A percentile compares a stretch with the other conserved stretches of the same genome.
Evolutionary conservation across 2,113 vertebrate genomes (phyloP).

Genomic region (Pipa parva): DNA sequence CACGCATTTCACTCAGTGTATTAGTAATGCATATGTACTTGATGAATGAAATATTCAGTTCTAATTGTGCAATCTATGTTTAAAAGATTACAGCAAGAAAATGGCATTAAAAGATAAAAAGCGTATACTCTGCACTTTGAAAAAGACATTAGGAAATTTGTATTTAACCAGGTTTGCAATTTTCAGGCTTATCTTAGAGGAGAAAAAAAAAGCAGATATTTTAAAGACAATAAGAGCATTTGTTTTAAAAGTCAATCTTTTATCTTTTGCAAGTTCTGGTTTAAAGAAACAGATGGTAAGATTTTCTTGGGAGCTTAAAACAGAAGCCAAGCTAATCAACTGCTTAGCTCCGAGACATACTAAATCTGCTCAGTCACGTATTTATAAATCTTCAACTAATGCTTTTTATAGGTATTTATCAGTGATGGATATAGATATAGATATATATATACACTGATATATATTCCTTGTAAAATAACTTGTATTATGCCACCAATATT

Average conservation of each 20-base stretch:
- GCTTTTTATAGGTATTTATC: conserved; percentile 54
- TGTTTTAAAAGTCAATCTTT: conserved; percentile 59
- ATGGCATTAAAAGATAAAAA: no score
- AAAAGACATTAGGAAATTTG: conserved; percentile 50
- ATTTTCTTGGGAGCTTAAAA: conserved; percentile 70
- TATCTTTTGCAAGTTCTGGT: conserved; percentile 60
- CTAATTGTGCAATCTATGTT: no score
- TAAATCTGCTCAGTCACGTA: conserved; percentile 58
- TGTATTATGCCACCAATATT: conserved; percentile 72
- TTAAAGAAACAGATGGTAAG: conserved; percentile 73
- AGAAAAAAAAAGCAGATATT: conserved; percentile 47
- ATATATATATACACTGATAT: conserved; percentile 41
- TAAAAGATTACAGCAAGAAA: no score
- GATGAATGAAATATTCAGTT: no score
- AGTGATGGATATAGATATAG: conserved; percentile 61
- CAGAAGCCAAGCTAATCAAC: conserved; percentile 71
- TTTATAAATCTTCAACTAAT: conserved; percentile 54
- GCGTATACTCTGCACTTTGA: no score
- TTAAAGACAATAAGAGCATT: conserved; percentile 61
- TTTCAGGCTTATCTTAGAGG: conserved; percentile 53
- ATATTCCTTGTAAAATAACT: conserved; percentile 57
- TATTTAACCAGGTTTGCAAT: conserved; percentile 58
- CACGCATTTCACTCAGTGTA: no score
- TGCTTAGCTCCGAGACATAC: conserved; percentile 61
- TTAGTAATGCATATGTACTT: no score